These are phyloP conservation scores for Drosophila kuntzei DNA, from an alignment of 2,888 invertebrate species.

Conservation along the genomic window DNA sequence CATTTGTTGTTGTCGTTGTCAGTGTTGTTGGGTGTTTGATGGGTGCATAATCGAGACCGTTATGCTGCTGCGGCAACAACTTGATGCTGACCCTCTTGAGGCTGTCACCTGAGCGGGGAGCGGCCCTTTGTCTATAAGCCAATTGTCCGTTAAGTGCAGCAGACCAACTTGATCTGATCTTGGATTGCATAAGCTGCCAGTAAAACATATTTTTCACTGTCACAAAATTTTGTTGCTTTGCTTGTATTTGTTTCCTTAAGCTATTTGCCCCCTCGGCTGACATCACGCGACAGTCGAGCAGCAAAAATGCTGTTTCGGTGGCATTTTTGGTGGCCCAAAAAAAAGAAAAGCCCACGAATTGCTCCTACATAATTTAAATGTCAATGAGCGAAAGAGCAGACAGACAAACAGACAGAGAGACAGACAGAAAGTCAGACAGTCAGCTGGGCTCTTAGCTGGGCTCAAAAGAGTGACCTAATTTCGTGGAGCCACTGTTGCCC, in stretches of 20 bases:
- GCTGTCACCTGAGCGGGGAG: conserved; percentile 50
- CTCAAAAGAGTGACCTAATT: conserved; percentile 41
- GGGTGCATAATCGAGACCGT: conserved; percentile 66
- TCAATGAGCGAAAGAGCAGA: conserved; percentile 65
- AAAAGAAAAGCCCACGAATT: conserved; percentile 50
- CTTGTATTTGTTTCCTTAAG: conserved; percentile 14
- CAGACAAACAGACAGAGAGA: conserved; percentile 26
- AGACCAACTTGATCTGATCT: conserved; percentile 28
- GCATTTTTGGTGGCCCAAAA: conserved; percentile 65
- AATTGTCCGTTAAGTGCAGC: conserved; percentile 64
- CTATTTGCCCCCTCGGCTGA: conserved; percentile 62
- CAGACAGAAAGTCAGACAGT: conserved; percentile 16
- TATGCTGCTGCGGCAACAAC: conserved; percentile 46
- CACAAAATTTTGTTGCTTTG: conserved; percentile 43
- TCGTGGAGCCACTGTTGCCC: conserved; percentile 26
- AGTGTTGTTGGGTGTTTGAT: conserved; percentile 53
- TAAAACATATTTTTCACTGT: conserved; percentile 72
- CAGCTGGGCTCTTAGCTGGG: conserved; percentile 42
- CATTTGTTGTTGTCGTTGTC: conserved; percentile 32
- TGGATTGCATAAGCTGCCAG: conserved; percentile 66
- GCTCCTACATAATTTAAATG: conserved; percentile 72
- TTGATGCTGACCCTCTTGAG: conserved; percentile 49
- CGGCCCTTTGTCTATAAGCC: conserved; percentile 58
- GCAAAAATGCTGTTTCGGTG: conserved; percentile 60
- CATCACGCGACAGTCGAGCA: conserved; percentile 66